These are phyloP conservation scores for Zoroaster sp. DNA, from an alignment of 53 echinoderm and acorn worm genomes.

Conservation along the genomic window DNA sequence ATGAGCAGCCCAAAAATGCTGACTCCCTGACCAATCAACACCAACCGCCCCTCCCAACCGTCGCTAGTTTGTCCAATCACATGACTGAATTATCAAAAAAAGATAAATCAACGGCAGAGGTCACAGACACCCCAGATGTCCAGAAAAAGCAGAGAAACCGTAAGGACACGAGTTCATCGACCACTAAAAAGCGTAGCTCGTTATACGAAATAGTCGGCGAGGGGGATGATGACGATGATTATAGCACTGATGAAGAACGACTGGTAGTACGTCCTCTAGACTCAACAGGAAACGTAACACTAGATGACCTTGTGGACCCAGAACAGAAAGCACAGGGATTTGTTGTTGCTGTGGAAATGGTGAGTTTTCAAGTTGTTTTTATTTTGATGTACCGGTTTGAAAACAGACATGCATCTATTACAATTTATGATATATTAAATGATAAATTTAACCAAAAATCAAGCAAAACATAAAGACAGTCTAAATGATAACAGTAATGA, in stretches of 20 bases:
- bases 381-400: no score
- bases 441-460: no score
- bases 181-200: constrained; percentile 59
- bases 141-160: constrained; percentile 1
- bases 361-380: constrained; percentile 57
- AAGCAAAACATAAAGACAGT: no score
- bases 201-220: constrained; percentile 75
- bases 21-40: constrained; percentile 38
- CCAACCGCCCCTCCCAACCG: constrained; percentile 31
- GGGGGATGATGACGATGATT: background rate
- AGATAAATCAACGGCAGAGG: background rate
- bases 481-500: no score
- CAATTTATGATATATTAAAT: no score
- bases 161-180: constrained; percentile 42
- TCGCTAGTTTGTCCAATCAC: constrained; percentile 47
- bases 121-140: background rate
- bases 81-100: constrained; percentile 27
- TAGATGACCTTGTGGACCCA: constrained; percentile 44
- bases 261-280: constrained; percentile 70
- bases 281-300: background rate
- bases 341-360: constrained; percentile 80
- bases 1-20: constrained; percentile 26
- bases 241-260: constrained; percentile 4
- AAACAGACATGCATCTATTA: no score
- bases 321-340: constrained; percentile 79